phyloP scores from a whole-genome alignment of 2,888 invertebrate species.

The Polia nebulosa region DNA sequence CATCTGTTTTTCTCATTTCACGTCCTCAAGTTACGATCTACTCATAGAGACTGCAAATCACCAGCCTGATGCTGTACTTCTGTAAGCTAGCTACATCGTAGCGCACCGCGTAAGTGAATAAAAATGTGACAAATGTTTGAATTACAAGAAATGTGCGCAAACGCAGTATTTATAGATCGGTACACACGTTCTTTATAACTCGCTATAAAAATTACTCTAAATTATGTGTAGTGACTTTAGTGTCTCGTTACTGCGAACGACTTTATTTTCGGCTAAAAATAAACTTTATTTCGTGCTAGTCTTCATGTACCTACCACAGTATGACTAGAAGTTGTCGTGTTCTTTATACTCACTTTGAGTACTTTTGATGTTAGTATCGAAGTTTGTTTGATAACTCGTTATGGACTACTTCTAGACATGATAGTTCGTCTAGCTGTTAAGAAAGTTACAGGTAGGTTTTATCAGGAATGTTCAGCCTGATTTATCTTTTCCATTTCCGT shows the following conservation, averaged over 20 bases:
- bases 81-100: neutral
- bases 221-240: slow-evolving; percentile 59
- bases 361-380: slow-evolving; percentile 29
- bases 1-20: too few species aligned
- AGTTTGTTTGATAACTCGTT: slow-evolving; percentile 32
- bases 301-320: slow-evolving; percentile 2
- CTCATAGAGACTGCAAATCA: too few species aligned
- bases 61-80: slow-evolving; percentile 20
- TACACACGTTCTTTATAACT: slow-evolving; percentile 62
- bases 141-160: slow-evolving; percentile 76
- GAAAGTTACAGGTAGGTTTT: neutral
- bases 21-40: too few species aligned
- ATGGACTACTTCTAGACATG: slow-evolving; percentile 23
- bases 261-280: slow-evolving; percentile 59
- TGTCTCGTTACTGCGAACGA: slow-evolving; percentile 59
- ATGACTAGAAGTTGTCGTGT: neutral
- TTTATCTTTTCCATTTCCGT: neutral
- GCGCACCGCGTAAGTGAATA: slow-evolving; percentile 62
- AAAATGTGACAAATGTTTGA: slow-evolving; percentile 77
- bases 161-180: slow-evolving; percentile 70
- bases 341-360: neutral
- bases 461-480: neutral
- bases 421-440: neutral
- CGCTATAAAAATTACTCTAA: slow-evolving; percentile 66
- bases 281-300: slow-evolving; percentile 47